Conservation (phyloP, 2,113 vertebrate species). For the Centropus unirufus region DNA sequence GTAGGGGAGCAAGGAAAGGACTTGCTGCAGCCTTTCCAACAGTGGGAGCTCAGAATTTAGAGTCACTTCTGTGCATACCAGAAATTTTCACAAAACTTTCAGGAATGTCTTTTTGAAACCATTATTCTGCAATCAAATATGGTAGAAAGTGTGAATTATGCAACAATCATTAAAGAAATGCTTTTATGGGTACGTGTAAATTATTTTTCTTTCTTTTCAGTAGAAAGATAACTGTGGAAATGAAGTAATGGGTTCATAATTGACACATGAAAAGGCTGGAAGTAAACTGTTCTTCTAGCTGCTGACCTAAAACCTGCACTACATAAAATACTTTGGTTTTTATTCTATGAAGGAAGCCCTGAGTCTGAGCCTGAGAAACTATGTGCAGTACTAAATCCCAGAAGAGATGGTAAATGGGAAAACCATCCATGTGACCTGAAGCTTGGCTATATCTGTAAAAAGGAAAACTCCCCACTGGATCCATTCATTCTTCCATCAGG, state of each 20-base stretch:
- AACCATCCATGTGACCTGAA: slow-evolving; percentile 82
- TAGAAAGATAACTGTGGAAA: not conserved
- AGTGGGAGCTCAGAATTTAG: not conserved
- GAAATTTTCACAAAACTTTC: not conserved
- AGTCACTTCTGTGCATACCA: not conserved
- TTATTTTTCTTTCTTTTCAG: not conserved
- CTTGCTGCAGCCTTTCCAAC: not conserved
- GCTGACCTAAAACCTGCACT: not conserved
- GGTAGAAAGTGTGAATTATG: not conserved
- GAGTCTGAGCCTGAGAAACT: slow-evolving; percentile 81
- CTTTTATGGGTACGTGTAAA: not conserved
- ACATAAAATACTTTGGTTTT: not conserved
- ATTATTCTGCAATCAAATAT: not conserved
- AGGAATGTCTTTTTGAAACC: not conserved
- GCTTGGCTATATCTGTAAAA: slow-evolving; percentile 90
- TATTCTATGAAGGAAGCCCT: slow-evolving; percentile 82
- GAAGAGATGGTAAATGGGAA: slow-evolving; percentile 89
- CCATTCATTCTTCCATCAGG: slow-evolving; percentile 62
- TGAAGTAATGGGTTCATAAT: not conserved
- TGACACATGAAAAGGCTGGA: not conserved
- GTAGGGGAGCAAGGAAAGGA: not conserved
- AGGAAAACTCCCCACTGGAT: slow-evolving; percentile 79
- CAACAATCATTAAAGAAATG: not conserved
- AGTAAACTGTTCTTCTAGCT: not conserved
- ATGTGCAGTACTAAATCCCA: slow-evolving; percentile 86